These are phyloP conservation scores for Tyrophagus putrescentiae DNA, from an alignment of 1,140 invertebrate genomes.

Conservation along the genomic window DNA sequence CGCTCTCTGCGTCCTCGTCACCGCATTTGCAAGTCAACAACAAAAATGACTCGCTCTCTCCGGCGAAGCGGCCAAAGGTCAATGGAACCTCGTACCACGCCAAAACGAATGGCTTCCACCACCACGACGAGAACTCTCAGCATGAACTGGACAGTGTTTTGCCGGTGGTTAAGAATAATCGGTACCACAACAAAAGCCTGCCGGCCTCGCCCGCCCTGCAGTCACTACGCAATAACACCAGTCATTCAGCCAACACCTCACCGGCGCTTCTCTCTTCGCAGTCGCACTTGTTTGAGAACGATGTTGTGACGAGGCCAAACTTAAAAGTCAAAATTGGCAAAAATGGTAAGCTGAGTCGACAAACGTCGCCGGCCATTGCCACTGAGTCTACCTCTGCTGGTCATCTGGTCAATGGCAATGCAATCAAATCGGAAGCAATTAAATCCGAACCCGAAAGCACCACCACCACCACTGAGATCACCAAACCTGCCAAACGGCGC, in stretches of 20 bases:
- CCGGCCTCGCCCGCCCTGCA: not conserved
- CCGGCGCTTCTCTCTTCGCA: not conserved
- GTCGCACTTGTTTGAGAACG: not conserved
- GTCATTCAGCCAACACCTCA: slow-evolving; percentile 3
- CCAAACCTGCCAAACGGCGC: not conserved
- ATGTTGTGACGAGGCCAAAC: no score
- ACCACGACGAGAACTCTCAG: not conserved
- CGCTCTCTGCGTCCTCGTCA: not conserved
- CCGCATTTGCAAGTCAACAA: not conserved
- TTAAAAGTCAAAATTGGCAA: no score
- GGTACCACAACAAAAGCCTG: no score
- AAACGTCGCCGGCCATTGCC: no score
- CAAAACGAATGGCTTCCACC: slow-evolving; percentile 1
- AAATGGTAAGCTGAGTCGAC: no score
- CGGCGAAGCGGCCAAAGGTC: not conserved
- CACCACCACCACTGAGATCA: not conserved
- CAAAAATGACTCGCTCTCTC: not conserved
- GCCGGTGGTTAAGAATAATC: not conserved
- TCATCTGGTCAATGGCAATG: not conserved
- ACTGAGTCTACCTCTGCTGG: not conserved
- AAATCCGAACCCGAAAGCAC: not conserved
- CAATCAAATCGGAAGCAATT: not conserved
- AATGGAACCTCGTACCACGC: not conserved
- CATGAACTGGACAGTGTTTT: not conserved
- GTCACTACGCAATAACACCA: not conserved